Evolutionary conservation across 2,797 vertebrate species (phyloP), one percentile per base, ranked within the genome.

Genomic region (Phyllotis vaccarum): DNA sequence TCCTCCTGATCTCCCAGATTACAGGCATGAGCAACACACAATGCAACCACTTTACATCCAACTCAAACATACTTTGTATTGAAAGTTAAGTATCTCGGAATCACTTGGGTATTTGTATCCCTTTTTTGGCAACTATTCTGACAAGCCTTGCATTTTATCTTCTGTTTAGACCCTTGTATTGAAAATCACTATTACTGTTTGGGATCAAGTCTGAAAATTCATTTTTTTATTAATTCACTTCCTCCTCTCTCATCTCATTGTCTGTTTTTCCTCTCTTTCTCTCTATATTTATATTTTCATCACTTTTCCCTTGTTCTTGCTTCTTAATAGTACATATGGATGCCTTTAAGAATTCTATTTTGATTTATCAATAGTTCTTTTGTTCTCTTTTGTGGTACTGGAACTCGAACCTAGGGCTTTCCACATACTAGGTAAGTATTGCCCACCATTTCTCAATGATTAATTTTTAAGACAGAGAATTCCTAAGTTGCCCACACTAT

Each of bases 321-420:
- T 34, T 52, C 92, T 24, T 92, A 64, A 52, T 58, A 31, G 24
- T 3, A 54, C 37, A 75, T 5, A 54, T 31, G 5, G 54, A 68
- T 29, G 75, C n/a, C 22, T 87, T 72, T 91, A 75, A 80, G 58
- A 89, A 91, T 27, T 80, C 22, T 54, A 1, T 46, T 95, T 86
- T 86, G 10, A 79, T 37, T 58, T 24, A 37, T 58, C 34, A 58
- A n/a, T 37, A 58, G 21, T 3, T 80, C 11, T 6, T 80, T 80
- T 58, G 52, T 80, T 58, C 49, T 54, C 3, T 58, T 80, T 37
- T 7, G 3, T 58, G 52, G 34, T 13, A 37, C 54, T 58, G n/a
- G 52, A 27, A n/a, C 24, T 37, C 58, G 78, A 80, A 13, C n/a
- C 5, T 1, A 37, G n/a, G 34, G 52, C 34, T 56, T 80, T 19